Evolutionary conservation across 1,140 invertebrate genomes (phyloP), one percentile per base, ranked within the genome.

Genomic region (Paracyclopina nana): DNA sequence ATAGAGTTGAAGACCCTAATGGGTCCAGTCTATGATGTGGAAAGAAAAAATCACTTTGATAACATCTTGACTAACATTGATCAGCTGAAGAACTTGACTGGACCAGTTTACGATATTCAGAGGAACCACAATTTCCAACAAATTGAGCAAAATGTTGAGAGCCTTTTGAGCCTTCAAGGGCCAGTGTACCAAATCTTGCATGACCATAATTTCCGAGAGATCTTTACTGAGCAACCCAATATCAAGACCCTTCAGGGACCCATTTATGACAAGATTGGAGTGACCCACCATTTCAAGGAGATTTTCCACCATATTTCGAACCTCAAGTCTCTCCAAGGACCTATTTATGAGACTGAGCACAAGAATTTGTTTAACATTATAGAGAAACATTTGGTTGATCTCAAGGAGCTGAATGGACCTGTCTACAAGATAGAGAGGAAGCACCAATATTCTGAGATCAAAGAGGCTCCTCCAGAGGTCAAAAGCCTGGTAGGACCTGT

Each of bases 81-180:
- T 22, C 38, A 52, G 18, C 40, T 52, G 1, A 52, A 52, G 26
- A 38, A 14, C 2, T 29, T 52, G n/a, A 52, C 50, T 4, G 50
- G 50, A 45, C 50, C 50, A 12, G 50, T 52, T 27, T 52, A 46
- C 27, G 4, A 52, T 42, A 52, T 52, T 52, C 38, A 52, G 9
- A 52, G 27, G 11, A 45, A 42, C 6, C 50, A 52, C 40, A 12
- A 26, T 25, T 52, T 40, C 40, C n/a, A 14, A 11, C 38, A 52
- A 22, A 46, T 52, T 14, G 31, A 45, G 12, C 27, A 25, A 26
- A 52, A 52, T 25, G 28, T 52, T 44, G 22, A 42, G 5, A 27
- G 43, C n/a, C 22, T 52, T 12, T 16, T 43, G 11, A 4, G n/a
- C 28, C 25, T 52, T 24, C 22, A 16, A 6, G 50, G 50, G 22